Evolutionary conservation across 2,888 invertebrate genomes (phyloP).

Genomic region (Mayetiola destructor): DNA sequence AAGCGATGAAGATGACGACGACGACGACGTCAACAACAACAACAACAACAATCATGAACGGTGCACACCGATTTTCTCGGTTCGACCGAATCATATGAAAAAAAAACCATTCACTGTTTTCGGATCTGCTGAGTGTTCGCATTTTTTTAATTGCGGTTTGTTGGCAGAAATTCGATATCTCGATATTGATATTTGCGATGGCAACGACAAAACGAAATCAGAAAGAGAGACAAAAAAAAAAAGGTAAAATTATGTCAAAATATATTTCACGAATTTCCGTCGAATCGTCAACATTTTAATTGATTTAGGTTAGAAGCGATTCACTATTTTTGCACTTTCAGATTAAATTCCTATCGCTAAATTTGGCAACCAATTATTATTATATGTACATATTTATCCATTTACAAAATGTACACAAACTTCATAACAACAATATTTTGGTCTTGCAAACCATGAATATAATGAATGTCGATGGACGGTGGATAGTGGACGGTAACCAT

Average conservation of each 20-base stretch:
- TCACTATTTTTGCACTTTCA: too few relatives aligned
- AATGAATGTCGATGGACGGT: too few relatives aligned
- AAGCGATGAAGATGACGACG: too few relatives aligned
- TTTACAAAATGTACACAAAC: background rate
- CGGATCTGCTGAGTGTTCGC: background rate
- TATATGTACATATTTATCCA: background rate
- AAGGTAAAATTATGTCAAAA: background rate
- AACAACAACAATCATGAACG: background rate
- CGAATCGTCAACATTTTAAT: background rate
- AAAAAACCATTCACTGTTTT: background rate
- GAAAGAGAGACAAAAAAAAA: background rate
- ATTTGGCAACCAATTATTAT: too few relatives aligned
- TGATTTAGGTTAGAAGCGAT: too few relatives aligned
- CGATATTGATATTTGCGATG: too few relatives aligned
- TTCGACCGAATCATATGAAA: background rate
- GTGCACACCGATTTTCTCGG: background rate
- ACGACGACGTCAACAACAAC: conserved; percentile 9
- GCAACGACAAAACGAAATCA: background rate
- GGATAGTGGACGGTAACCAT: too few relatives aligned
- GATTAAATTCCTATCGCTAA: too few relatives aligned
- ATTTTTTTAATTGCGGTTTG: background rate
- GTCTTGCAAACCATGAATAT: too few relatives aligned
- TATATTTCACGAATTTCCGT: background rate
- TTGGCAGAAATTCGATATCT: too few relatives aligned
- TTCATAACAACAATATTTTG: too few relatives aligned